These are phyloP conservation scores for Sphaeridia pumilis DNA, from an alignment of 2,888 invertebrate genomes.

Conservation along the genomic window DNA sequence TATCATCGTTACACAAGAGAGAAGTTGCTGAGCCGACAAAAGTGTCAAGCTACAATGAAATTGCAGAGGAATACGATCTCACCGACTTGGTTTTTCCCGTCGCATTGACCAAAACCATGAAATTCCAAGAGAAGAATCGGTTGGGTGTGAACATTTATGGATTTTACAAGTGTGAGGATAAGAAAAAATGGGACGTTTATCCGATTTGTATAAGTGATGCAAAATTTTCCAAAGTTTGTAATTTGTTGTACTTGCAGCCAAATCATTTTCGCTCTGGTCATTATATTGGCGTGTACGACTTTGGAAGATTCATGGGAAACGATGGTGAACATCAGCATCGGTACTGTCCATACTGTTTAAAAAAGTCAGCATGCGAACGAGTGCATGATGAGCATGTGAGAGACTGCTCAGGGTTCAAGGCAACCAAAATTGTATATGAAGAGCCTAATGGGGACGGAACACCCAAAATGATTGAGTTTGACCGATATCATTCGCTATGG, in stretches of 20 bases:
- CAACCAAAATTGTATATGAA: background rate
- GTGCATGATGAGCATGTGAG: background rate
- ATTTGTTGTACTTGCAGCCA: background rate
- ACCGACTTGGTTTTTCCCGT: background rate
- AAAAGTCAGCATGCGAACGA: background rate
- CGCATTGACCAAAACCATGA: background rate
- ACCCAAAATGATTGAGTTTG: background rate
- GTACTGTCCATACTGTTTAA: background rate
- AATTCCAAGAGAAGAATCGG: background rate
- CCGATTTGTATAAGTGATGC: background rate
- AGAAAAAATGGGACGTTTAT: no score
- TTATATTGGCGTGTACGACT: background rate
- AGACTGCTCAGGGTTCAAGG: background rate
- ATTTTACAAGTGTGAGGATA: background rate
- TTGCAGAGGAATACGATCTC: background rate
- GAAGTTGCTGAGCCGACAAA: background rate
- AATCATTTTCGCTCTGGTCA: background rate
- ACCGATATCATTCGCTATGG: background rate
- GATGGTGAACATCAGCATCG: background rate
- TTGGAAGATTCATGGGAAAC: background rate
- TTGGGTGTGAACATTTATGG: background rate
- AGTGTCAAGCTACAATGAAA: background rate
- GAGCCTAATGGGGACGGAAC: background rate
- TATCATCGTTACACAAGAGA: background rate
- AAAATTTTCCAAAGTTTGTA: background rate